phyloP scores from a whole-genome alignment of 2,113 vertebrate species.

The Paraplagusia blochii region DNA sequence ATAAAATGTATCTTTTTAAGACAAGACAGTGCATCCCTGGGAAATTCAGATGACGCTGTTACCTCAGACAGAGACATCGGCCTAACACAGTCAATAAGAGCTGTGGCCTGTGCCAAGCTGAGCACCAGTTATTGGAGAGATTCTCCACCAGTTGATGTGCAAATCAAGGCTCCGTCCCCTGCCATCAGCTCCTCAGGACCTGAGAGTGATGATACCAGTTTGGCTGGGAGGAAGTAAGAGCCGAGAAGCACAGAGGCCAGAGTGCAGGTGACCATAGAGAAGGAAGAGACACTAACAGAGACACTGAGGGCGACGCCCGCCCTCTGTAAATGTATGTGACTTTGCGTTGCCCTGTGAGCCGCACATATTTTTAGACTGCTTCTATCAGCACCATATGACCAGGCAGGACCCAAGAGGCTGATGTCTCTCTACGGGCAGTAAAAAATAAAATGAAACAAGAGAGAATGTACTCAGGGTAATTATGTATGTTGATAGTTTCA shows the following conservation, averaged over 20 bases:
- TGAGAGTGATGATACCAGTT: neutral
- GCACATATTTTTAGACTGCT: neutral
- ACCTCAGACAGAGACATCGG: neutral
- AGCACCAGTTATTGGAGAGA: neutral
- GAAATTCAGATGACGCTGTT: neutral
- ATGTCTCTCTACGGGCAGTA: neutral
- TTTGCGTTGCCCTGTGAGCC: too few relatives aligned
- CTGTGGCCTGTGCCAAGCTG: neutral
- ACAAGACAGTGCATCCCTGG: neutral
- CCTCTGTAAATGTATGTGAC: too few relatives aligned
- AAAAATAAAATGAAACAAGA: neutral
- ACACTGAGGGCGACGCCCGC: neutral
- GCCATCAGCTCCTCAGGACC: neutral
- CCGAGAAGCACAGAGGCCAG: neutral
- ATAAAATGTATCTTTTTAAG: neutral
- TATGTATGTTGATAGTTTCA: neutral
- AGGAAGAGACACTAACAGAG: neutral
- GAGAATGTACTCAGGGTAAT: neutral
- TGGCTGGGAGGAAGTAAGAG: neutral
- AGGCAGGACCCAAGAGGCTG: neutral
- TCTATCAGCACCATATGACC: neutral
- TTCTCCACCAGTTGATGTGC: neutral
- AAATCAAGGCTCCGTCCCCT: neutral
- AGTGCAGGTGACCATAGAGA: neutral
- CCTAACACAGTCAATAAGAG: neutral